These are phyloP conservation scores for Semotilus atromaculatus DNA, from an alignment of 2,797 vertebrate genomes.

Conservation along the genomic window DNA sequence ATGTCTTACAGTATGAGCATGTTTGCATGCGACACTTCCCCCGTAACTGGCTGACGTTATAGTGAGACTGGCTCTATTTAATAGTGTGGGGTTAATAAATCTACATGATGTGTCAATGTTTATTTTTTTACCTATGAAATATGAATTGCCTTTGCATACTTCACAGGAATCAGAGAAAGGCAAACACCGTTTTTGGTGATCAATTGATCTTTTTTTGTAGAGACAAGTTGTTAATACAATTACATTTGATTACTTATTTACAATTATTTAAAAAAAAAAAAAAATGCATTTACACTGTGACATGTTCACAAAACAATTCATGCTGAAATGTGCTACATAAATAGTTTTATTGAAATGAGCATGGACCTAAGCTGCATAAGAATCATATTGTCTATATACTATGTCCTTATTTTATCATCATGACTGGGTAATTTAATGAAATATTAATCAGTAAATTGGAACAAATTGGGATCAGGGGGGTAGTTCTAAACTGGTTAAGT, in stretches of 20 bases:
- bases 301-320: not conserved
- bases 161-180: not conserved
- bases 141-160: not conserved
- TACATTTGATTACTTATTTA: not conserved
- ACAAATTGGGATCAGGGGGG: too few relatives aligned
- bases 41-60: not conserved
- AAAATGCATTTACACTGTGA: not conserved
- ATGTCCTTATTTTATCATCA: not conserved
- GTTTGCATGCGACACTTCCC: not conserved
- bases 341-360: not conserved
- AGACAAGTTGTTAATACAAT: not conserved
- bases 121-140: constrained; percentile 23
- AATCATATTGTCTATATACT: not conserved
- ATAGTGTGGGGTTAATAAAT: not conserved
- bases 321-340: not conserved
- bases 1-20: not conserved
- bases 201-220: not conserved
- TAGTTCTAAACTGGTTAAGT: too few relatives aligned
- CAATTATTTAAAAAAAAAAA: too few relatives aligned
- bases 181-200: not conserved
- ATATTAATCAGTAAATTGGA: too few relatives aligned
- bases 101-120: constrained; percentile 18
- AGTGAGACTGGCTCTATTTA: not conserved
- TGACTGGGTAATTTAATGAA: too few relatives aligned
- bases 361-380: not conserved